Percentiles rank a stretch among this genome's conserved stretches.
Evolutionary conservation across 2,797 vertebrate genomes (phyloP).

Genomic region (Selene dorsalis): DNA sequence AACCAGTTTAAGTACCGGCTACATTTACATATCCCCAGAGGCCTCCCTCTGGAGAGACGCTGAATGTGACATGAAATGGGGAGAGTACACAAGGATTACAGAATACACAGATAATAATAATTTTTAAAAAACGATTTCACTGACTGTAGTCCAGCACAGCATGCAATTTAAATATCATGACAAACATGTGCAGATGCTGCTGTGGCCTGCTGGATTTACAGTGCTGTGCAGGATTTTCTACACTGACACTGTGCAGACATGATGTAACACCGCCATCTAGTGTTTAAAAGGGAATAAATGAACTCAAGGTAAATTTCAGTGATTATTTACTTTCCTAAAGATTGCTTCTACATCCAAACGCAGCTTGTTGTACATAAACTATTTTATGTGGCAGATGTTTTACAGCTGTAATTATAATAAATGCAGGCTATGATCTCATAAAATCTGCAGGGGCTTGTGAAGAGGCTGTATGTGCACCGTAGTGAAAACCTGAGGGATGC

Average conservation of each 20-base stretch:
- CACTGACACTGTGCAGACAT: not conserved
- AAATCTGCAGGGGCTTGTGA: not conserved
- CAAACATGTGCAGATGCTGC: slow-evolving; percentile 5
- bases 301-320: slow-evolving; percentile 3
- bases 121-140: too few relatives aligned
- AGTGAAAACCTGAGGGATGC: not conserved
- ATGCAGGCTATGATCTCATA: not conserved
- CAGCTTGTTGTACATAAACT: slow-evolving; percentile 25
- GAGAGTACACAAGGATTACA: slow-evolving; percentile 2
- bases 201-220: slow-evolving; percentile 16
- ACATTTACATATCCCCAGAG: slow-evolving; percentile 20
- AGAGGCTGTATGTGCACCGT: not conserved
- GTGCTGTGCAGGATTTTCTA: not conserved
- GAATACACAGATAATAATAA: not conserved
- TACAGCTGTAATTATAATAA: slow-evolving; percentile 23
- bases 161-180: not conserved
- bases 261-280: slow-evolving; percentile 60
- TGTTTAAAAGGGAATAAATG: slow-evolving; percentile 5
- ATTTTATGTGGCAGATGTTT: slow-evolving; percentile 27
- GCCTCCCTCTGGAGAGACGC: not conserved
- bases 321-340: slow-evolving; percentile 17
- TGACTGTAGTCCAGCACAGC: not conserved
- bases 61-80: not conserved
- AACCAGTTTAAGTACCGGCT: slow-evolving; percentile 13
- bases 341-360: slow-evolving; percentile 17